phyloP scores from a whole-genome alignment of 1,140 invertebrate genomes.

The Samia ricini region DNA sequence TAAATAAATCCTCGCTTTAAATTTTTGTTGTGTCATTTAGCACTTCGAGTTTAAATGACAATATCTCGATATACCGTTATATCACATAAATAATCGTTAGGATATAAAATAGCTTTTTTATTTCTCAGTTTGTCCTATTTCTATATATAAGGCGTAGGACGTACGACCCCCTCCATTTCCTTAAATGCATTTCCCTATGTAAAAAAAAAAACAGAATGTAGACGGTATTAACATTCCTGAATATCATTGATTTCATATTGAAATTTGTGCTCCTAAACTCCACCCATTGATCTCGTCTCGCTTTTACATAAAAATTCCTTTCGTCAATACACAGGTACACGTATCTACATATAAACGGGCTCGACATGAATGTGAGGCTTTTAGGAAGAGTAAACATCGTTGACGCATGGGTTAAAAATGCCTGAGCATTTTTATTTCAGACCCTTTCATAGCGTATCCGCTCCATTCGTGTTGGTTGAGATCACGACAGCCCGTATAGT shows the following conservation, averaged over 20 bases:
- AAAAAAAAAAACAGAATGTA: no score
- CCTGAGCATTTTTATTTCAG: constrained; percentile 20
- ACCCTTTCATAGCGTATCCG: constrained; percentile 16
- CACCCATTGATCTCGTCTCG: constrained; percentile 22
- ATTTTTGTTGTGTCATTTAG: no score
- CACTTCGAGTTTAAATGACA: no score
- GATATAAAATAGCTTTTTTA: no score
- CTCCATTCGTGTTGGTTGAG: constrained; percentile 11
- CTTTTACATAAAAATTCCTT: constrained; percentile 19
- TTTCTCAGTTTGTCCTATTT: no score
- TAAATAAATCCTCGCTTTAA: no score
- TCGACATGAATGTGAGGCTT: constrained; percentile 36
- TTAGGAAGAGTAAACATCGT: constrained; percentile 56
- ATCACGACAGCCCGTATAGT: background rate
- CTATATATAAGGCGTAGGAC: background rate
- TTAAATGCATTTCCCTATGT: no score
- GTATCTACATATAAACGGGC: constrained; percentile 9
- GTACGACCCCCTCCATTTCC: no score
- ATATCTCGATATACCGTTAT: no score
- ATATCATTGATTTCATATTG: background rate
- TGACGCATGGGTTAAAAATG: constrained; percentile 37
- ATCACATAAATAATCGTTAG: no score
- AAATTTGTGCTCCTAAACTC: background rate
- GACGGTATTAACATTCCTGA: background rate
- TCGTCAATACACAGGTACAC: background rate